A percentile compares a stretch with the other conserved stretches of the same genome.
Evolutionary conservation across 2,888 invertebrate species (phyloP).

Genomic region (Chaetogeoica ovagalla): DNA sequence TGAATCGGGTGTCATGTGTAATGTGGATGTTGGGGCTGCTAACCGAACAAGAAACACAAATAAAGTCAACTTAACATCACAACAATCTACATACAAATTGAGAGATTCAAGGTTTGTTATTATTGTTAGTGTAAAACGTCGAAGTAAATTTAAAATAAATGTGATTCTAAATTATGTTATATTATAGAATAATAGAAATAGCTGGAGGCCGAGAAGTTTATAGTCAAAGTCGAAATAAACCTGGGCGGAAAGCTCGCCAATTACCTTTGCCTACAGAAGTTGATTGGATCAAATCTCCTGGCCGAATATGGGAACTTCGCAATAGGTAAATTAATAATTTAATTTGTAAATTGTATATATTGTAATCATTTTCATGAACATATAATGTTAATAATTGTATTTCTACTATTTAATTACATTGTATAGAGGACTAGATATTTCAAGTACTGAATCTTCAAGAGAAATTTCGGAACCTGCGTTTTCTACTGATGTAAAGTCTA

Average conservation of each 20-base stretch:
- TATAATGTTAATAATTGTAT: conserved; percentile 26
- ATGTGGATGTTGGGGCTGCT: conserved; percentile 22
- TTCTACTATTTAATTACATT: conserved; percentile 28
- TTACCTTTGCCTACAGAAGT: conserved; percentile 50
- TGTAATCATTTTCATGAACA: neutral
- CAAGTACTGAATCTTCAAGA: conserved; percentile 61
- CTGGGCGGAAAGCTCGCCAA: conserved; percentile 68
- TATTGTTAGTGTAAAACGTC: neutral
- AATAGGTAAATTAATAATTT: conserved; percentile 57
- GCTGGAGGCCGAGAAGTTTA: conserved; percentile 84
- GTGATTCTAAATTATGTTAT: conserved; percentile 13
- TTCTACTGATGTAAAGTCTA: conserved; percentile 67
- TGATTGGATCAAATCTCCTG: conserved; percentile 55
- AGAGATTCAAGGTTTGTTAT: conserved; percentile 46
- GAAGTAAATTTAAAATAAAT: neutral
- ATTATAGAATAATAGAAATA: conserved; percentile 69
- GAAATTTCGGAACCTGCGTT: conserved; percentile 68
- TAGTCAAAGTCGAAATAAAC: conserved; percentile 80
- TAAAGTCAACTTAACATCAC: conserved; percentile 30
- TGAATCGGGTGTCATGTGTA: conserved; percentile 41
- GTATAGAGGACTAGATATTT: conserved; percentile 60
- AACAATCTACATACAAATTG: conserved; percentile 48
- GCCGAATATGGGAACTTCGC: conserved; percentile 66
- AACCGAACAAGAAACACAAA: conserved; percentile 41
- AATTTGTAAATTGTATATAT: neutral